Base-by-base conservation (phyloP, 2,888 invertebrate species). In the Prenolepis imparis region DNA sequence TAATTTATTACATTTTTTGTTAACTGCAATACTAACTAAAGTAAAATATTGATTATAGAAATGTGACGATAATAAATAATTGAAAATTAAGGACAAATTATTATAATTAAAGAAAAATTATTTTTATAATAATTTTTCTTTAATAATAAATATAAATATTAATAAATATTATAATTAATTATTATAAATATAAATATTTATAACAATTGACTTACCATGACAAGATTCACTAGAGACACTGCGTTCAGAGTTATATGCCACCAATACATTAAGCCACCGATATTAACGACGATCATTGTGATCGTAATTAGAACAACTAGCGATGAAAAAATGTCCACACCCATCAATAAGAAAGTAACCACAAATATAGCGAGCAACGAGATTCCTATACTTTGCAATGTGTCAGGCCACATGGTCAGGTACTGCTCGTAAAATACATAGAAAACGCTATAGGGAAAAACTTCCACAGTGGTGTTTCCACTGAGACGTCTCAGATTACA, bases 351-450 rank as follows among this genome's bases (percentile, higher is more conserved):
- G 95, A 98, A 98, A 0, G 99, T 98, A 9, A 99, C 99, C 41
- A 98, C 96, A 95, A 99, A 99, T 86, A 99, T 99, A n/a, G 99
- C 98, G 2, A 97, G 95, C 84, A 99, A 95, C 21, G 99, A 99
- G 81, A 99, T 97, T 24, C 97, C 97, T 95, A 99, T 96, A 91
- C 98, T 98, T 93, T 97, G 96, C 48, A 98, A 94, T 0, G 99
- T 98, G 92, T 99, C 98, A 0, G 97, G 96, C 97, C 99, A 98
- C 96, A 99, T 98, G 11, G 98, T 98, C 88, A 99, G 95, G 95
- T 99, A 99, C 95, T 99, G 99, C 94, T 99, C 99, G 94, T 99
- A 99, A 95, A 98, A 99, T 39, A 99, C 99, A 94, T 99, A 99
- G 95, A 99, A 99, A 73, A 99, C 97, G 0, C 98, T 99, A 95